Evolutionary conservation across 2,797 vertebrate species (phyloP), one percentile per base, ranked within the genome.

Genomic region (Tachyglossus aculeatus): DNA sequence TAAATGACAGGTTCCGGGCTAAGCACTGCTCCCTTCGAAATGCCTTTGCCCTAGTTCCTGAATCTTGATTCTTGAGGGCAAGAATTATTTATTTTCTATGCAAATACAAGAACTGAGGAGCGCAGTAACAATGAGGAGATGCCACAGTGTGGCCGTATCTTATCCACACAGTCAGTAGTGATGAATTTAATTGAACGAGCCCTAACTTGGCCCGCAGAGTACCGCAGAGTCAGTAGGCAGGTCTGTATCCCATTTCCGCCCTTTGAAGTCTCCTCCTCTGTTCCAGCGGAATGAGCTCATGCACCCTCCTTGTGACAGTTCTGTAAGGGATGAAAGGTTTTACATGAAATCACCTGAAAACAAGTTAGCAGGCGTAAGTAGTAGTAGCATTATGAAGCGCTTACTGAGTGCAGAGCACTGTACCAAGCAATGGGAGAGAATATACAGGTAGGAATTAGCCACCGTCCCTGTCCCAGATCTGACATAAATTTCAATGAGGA

Each of bases 241-340:
- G 80, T 99, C 98, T 0, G 96, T 98, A 77, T 99, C 97, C 98
- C 98, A 99, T 77, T 96, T 99, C 10, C 98, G 92, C 71, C 94
- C 96, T 89, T 96, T 98, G 85, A 97, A 90, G 43, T 97, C 95
- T 1, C 96, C 98, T 6, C 98, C 98, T 41, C 92, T 89, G 3
- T 97, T 98, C 98, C 98, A 99, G 2, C 96, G 89, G 79, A 98
- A 99, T 0, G 98, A 97, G 79, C 98, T 99, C 98, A 99, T 99
- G 81, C 98, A 99, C 9, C 97, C 98, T 0, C 98, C 98, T 70
- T 98, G 96, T 16, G 97, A 97, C 36, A 99, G 90, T 67, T 99
- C 98, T 99, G 82, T 0, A 79, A 64, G 27, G 19, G 7, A 68
- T 36, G 9, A 44, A 3, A 19, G 56, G 33, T 32, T 2, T 22